Conservation (phyloP, 1,140 invertebrate genomes). For the Bombus sibiricus region DNA sequence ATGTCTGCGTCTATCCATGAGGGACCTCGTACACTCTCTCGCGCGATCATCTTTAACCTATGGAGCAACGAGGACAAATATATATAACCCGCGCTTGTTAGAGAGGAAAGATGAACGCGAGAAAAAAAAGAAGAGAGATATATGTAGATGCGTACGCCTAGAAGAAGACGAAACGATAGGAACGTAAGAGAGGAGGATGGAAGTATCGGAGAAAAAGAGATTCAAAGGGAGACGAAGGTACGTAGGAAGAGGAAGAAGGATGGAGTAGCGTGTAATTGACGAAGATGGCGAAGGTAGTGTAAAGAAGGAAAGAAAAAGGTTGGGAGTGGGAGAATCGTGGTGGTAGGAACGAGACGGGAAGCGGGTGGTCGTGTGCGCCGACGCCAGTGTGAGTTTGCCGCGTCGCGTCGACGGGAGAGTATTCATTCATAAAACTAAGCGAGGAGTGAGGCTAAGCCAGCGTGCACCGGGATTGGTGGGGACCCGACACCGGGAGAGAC, state of each 20-base stretch:
- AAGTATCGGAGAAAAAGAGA: background rate
- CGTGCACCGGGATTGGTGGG: constrained; percentile 53
- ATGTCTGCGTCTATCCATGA: background rate
- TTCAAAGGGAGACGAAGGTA: background rate
- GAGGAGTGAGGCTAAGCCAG: constrained; percentile 68
- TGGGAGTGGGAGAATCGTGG: background rate
- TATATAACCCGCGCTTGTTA: background rate
- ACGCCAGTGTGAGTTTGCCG: constrained; percentile 56
- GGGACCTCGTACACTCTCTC: background rate
- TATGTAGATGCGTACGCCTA: background rate
- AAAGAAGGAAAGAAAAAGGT: constrained; percentile 5
- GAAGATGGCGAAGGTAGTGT: background rate
- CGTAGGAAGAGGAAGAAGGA: background rate
- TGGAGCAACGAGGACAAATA: background rate
- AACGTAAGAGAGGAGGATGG: background rate
- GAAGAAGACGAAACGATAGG: background rate
- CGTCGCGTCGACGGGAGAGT: constrained; percentile 72
- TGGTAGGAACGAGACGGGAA: constrained; percentile 38
- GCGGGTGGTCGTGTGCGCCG: constrained; percentile 49
- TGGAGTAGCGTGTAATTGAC: background rate
- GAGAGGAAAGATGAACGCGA: background rate
- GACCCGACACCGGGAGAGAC: constrained; percentile 36
- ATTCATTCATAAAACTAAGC: constrained; percentile 81
- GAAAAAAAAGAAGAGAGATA: background rate
- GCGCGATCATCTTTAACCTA: background rate